Percentiles rank a stretch among this genome's conserved stretches.
Conservation (phyloP, 1,140 invertebrate genomes). For the Drosophila jambulina region DNA sequence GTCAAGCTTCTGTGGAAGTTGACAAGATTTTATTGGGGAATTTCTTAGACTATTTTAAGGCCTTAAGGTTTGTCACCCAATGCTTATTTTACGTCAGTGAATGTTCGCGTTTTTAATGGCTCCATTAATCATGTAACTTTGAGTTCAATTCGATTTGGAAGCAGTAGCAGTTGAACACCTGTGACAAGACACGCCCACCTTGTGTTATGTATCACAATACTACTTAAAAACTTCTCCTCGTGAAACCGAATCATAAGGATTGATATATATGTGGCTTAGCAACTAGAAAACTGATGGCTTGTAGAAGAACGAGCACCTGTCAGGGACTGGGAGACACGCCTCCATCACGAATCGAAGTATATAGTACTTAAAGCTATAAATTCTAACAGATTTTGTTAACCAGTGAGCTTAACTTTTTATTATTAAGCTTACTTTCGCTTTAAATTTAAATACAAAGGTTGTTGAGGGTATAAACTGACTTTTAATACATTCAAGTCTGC, state of each 20-base stretch:
- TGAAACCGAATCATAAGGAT: neutral
- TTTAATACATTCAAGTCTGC: neutral
- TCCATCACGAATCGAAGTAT: conserved; percentile 6
- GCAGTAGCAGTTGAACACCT: conserved; percentile 35
- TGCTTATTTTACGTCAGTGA: conserved; percentile 15
- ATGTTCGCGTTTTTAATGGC: conserved; percentile 19
- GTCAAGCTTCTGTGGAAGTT: neutral
- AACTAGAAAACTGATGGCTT: neutral
- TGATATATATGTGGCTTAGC: neutral
- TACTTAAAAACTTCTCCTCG: too few relatives aligned
- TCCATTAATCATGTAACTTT: conserved; percentile 33
- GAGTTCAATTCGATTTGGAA: conserved; percentile 7
- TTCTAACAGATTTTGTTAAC: neutral
- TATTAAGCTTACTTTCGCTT: neutral
- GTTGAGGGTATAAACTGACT: neutral
- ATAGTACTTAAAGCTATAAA: conserved; percentile 4
- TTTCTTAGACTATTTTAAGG: neutral
- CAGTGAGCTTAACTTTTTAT: neutral
- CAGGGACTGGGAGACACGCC: neutral
- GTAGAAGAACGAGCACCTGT: conserved; percentile 5
- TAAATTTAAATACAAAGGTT: neutral
- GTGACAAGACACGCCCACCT: conserved; percentile 30
- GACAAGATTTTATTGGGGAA: neutral
- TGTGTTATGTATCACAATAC: neutral
- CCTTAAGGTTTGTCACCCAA: neutral